Evolutionary conservation across 2,113 vertebrate species (phyloP).

Genomic region (Hyla sarda): DNA sequence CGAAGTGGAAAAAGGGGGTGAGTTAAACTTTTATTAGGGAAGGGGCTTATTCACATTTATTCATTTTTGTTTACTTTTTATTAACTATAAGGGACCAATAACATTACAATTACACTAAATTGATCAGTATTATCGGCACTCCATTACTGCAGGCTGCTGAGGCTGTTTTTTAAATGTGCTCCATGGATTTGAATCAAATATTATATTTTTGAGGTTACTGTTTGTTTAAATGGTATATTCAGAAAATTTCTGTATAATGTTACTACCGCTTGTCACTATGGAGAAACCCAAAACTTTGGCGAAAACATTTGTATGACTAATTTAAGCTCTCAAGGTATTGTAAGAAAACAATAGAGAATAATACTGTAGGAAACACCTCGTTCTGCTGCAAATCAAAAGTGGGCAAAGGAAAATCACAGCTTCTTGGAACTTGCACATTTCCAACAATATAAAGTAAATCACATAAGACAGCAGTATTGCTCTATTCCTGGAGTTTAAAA

Average conservation of each 20-base stretch:
- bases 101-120: too few species aligned
- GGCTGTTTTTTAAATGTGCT: too few species aligned
- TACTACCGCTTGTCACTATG: neutral
- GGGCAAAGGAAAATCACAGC: neutral
- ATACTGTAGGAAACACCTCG: constrained; percentile 13
- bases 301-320: constrained; percentile 20
- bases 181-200: too few species aligned
- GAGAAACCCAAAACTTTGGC: constrained; percentile 1
- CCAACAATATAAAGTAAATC: constrained; percentile 8
- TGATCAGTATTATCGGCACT: too few species aligned
- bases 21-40: too few species aligned
- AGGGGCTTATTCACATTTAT: too few species aligned
- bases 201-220: neutral
- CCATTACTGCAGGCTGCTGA: too few species aligned
- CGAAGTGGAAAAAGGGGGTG: too few species aligned
- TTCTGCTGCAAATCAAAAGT: neutral
- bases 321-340: neutral
- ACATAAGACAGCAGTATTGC: neutral
- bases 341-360: constrained; percentile 18
- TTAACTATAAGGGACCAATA: too few species aligned
- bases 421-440: constrained; percentile 6
- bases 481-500: neutral
- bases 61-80: too few species aligned
- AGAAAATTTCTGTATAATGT: neutral
- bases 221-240: neutral